A percentile compares a stretch with the other conserved stretches of the same genome.
phyloP scores from a whole-genome alignment of 2,888 invertebrate genomes.

The Pterostichus madidus region DNA sequence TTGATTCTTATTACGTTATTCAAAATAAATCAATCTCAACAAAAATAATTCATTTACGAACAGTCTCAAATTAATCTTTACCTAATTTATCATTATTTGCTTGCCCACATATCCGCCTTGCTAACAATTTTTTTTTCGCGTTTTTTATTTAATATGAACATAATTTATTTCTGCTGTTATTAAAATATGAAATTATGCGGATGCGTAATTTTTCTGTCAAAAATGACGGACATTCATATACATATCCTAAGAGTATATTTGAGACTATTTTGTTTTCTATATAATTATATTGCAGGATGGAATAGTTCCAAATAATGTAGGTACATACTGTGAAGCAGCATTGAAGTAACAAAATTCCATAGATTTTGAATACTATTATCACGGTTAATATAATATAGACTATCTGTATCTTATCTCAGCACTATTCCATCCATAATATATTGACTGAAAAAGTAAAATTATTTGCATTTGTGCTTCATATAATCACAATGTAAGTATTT shows the following conservation, averaged over 20 bases:
- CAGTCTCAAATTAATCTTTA: conserved; percentile 50
- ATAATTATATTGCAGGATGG: conserved; percentile 46
- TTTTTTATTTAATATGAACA: conserved; percentile 53
- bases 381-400: conserved; percentile 26
- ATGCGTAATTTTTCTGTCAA: conserved; percentile 47
- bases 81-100: conserved; percentile 48
- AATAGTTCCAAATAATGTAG: conserved; percentile 31
- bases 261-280: conserved; percentile 46
- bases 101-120: conserved; percentile 47
- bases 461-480: conserved; percentile 62
- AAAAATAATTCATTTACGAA: conserved; percentile 51
- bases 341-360: conserved; percentile 24
- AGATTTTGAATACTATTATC: conserved; percentile 35
- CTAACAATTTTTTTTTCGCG: conserved; percentile 52
- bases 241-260: conserved; percentile 55
- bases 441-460: conserved; percentile 57
- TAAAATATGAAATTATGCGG: conserved; percentile 54
- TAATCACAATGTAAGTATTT: conserved; percentile 61
- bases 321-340: conserved; percentile 53
- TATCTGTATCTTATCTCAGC: conserved; percentile 29
- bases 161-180: conserved; percentile 52
- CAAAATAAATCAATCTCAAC: conserved; percentile 32
- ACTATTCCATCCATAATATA: conserved; percentile 46
- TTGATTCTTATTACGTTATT: conserved; percentile 55
- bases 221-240: conserved; percentile 51